A percentile compares a stretch with the other conserved stretches of the same genome.
Evolutionary conservation across 92 coral and sea anemone species (phyloP).

Genomic region (Parazoanthus atlanticus): DNA sequence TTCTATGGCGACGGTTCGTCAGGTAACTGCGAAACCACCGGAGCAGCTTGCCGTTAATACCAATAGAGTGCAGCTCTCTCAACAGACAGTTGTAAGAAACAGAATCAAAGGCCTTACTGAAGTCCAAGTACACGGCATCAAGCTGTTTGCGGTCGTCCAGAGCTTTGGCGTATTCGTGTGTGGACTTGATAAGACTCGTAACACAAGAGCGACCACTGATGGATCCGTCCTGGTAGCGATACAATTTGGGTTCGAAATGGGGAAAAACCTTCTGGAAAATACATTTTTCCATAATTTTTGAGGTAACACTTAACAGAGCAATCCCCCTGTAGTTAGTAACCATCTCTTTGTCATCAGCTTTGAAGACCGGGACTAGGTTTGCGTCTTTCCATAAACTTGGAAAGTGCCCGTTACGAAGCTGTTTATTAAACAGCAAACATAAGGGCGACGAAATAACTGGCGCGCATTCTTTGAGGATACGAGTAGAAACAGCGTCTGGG

Average conservation of each 20-base stretch:
- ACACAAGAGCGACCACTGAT: conserved; percentile 5
- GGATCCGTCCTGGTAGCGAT: background rate
- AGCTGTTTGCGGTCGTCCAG: conserved; percentile 41
- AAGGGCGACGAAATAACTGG: background rate
- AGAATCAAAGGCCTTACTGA: conserved; percentile 32
- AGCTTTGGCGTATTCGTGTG: conserved; percentile 14
- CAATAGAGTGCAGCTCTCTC: conserved; percentile 19
- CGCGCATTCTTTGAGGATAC: conserved; percentile 14
- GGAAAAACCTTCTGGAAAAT: background rate
- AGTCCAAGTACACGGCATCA: conserved; percentile 36
- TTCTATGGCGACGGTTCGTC: conserved; percentile 24
- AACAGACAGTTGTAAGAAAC: conserved; percentile 33
- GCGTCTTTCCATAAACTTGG: background rate
- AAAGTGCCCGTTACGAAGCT: background rate
- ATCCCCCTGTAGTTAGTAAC: conserved; percentile 22
- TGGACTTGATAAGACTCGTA: background rate
- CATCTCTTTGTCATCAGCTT: conserved; percentile 31
- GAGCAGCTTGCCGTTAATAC: conserved; percentile 27
- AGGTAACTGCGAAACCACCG: conserved; percentile 37
- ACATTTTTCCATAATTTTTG: background rate
- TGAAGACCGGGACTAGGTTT: background rate
- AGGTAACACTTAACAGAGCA: background rate
- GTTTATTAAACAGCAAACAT: conserved; percentile 16
- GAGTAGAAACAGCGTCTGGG: conserved; percentile 3
- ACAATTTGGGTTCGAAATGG: background rate